Percentiles rank a stretch among this genome's conserved stretches.
phyloP scores from a whole-genome alignment of 2,888 invertebrate species.

The Loripinus fragilis region DNA sequence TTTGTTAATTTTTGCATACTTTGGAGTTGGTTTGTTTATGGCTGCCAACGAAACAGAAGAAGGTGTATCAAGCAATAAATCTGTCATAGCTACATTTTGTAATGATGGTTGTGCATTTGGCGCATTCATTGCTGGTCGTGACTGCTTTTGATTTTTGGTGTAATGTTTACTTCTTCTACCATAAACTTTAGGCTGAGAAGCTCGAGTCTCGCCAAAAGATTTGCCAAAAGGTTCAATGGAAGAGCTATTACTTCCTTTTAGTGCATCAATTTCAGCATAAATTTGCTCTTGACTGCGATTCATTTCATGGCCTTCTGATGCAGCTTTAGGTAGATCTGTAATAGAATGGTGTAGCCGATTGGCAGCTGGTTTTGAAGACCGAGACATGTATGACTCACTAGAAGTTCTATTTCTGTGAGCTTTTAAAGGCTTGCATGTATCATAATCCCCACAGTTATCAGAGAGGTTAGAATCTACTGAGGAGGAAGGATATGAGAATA shows the following conservation, averaged over 20 bases:
- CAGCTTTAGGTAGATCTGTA: not conserved
- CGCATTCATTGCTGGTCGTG: not conserved
- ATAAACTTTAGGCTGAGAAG: conserved; percentile 32
- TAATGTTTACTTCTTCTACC: conserved; percentile 54
- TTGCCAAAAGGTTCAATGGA: not conserved
- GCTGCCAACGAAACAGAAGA: not conserved
- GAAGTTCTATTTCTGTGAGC: not conserved
- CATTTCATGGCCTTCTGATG: not conserved
- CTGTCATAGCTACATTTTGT: conserved; percentile 1
- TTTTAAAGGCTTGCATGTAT: conserved; percentile 24
- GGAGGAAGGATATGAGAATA: conserved; percentile 60
- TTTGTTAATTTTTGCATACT: conserved; percentile 46
- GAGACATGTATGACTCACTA: not conserved
- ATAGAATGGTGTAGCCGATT: not conserved
- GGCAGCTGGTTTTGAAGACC: not conserved
- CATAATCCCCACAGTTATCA: conserved; percentile 49
- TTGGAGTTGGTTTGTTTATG: not conserved
- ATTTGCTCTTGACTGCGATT: conserved; percentile 24
- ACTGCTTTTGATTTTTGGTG: conserved; percentile 24
- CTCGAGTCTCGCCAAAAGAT: not conserved
- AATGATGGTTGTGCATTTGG: not conserved
- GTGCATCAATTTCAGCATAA: conserved; percentile 52
- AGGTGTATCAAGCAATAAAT: not conserved
- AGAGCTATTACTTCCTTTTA: conserved; percentile 21
- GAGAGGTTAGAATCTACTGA: conserved; percentile 54